These are phyloP conservation scores for Macropus fuliginosus DNA, from an alignment of 2,797 vertebrate species.

Conservation along the genomic window DNA sequence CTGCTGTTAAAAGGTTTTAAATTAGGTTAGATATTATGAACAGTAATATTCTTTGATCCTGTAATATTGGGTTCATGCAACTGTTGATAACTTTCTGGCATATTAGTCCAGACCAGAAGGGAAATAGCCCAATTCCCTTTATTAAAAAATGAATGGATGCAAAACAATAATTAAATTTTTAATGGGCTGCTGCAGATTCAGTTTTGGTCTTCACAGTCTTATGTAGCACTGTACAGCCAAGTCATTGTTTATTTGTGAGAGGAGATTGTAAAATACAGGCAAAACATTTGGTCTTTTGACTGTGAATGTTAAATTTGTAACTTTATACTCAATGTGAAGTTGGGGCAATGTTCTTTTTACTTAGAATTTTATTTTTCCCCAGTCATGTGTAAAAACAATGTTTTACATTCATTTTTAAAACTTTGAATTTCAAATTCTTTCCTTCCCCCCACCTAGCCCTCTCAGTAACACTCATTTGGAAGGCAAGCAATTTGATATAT, in stretches of 20 bases:
- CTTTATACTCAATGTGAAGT: not conserved
- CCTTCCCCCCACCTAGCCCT: no score
- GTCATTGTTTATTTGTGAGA: not conserved
- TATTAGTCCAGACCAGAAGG: slow-evolving; percentile 39
- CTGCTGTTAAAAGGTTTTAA: not conserved
- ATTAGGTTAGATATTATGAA: slow-evolving; percentile 31
- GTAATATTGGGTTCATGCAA: slow-evolving; percentile 24
- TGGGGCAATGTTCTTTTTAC: not conserved
- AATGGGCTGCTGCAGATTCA: slow-evolving; percentile 14
- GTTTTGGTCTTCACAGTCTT: slow-evolving; percentile 23
- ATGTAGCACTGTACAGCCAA: not conserved
- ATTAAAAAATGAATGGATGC: slow-evolving; percentile 51
- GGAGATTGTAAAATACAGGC: not conserved
- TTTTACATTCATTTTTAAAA: no score
- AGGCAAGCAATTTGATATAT: no score
- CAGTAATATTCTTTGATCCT: slow-evolving; percentile 12
- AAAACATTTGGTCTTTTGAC: not conserved
- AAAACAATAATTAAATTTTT: slow-evolving; percentile 60
- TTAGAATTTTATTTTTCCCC: no score
- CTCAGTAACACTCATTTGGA: no score
- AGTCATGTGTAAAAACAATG: no score
- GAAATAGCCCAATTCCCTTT: slow-evolving; percentile 58
- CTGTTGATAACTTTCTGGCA: not conserved
- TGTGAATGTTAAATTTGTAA: not conserved
- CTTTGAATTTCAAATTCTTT: no score